Conservation (phyloP, 1,140 invertebrate genomes). For the Mylabris phalerata region DNA sequence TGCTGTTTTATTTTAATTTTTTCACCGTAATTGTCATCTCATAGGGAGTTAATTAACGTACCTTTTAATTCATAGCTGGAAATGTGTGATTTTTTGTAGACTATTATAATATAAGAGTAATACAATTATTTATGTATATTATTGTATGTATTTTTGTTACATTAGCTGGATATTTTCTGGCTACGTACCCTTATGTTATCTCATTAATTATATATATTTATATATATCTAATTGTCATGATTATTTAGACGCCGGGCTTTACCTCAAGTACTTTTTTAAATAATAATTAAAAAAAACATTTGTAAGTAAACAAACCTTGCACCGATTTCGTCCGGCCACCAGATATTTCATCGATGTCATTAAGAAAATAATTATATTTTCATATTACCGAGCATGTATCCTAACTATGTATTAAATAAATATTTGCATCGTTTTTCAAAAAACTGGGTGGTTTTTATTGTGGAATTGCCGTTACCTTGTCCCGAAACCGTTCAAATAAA, state of each 20-base stretch:
- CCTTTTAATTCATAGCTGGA: slow-evolving; percentile 41
- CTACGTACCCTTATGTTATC: slow-evolving; percentile 29
- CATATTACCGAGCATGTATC: slow-evolving; percentile 44
- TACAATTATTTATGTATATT: slow-evolving; percentile 40
- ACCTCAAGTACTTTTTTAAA: slow-evolving; percentile 18
- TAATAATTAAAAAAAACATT: not conserved
- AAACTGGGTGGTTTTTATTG: not conserved
- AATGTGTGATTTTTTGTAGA: slow-evolving; percentile 41
- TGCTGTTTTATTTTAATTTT: slow-evolving; percentile 20
- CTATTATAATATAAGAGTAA: slow-evolving; percentile 36
- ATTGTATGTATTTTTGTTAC: slow-evolving; percentile 42
- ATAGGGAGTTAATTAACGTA: slow-evolving; percentile 36
- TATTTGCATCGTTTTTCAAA: slow-evolving; percentile 40
- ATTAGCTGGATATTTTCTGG: slow-evolving; percentile 5
- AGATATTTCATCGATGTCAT: slow-evolving; percentile 20
- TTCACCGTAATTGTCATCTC: slow-evolving; percentile 17
- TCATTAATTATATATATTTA: slow-evolving; percentile 33
- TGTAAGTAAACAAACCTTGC: slow-evolving; percentile 19
- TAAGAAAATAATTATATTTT: slow-evolving; percentile 42
- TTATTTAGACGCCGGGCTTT: slow-evolving; percentile 22
- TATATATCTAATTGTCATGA: slow-evolving; percentile 24
- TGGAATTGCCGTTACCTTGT: too few relatives aligned
- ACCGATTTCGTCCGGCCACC: slow-evolving; percentile 19
- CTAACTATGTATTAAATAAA: slow-evolving; percentile 43
- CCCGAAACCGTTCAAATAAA: too few relatives aligned